Percentiles rank a stretch among this genome's conserved stretches.
These are phyloP conservation scores for Recurvirostra avosetta DNA, from an alignment of 2,113 vertebrate genomes.

Conservation along the genomic window DNA sequence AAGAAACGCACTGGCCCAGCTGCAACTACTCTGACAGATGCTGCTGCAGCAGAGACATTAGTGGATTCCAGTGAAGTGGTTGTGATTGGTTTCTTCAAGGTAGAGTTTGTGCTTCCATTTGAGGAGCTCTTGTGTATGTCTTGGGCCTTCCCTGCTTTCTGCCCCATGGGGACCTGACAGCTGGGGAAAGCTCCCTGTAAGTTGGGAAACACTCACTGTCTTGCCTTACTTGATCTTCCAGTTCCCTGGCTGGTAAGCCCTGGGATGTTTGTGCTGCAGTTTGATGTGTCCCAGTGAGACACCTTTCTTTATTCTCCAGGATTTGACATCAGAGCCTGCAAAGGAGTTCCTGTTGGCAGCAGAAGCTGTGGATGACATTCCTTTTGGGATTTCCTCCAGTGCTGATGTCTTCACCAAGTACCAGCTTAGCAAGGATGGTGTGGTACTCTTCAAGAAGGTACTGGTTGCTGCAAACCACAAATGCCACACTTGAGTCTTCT, in stretches of 20 bases:
- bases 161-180: not conserved
- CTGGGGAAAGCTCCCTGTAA: not conserved
- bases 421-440: slow-evolving; percentile 81
- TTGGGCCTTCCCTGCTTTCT: not conserved
- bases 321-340: slow-evolving; percentile 77
- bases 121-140: not conserved
- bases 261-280: not conserved
- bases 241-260: not conserved
- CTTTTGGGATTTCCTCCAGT: slow-evolving; percentile 85
- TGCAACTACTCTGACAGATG: slow-evolving; percentile 73
- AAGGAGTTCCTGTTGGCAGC: slow-evolving; percentile 87
- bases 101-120: not conserved
- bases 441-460: slow-evolving; percentile 97
- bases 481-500: not conserved
- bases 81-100: slow-evolving; percentile 97
- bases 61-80: slow-evolving; percentile 88
- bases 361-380: slow-evolving; percentile 89
- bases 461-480: not conserved
- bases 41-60: slow-evolving; percentile 75
- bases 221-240: not conserved
- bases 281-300: not conserved
- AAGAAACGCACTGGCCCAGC: slow-evolving; percentile 94
- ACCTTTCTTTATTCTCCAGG: slow-evolving; percentile 63
- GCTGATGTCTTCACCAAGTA: slow-evolving; percentile 83
- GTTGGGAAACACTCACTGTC: not conserved